Evolutionary conservation across 2,113 vertebrate species (phyloP).

Genomic region (Okapia johnstoni): DNA sequence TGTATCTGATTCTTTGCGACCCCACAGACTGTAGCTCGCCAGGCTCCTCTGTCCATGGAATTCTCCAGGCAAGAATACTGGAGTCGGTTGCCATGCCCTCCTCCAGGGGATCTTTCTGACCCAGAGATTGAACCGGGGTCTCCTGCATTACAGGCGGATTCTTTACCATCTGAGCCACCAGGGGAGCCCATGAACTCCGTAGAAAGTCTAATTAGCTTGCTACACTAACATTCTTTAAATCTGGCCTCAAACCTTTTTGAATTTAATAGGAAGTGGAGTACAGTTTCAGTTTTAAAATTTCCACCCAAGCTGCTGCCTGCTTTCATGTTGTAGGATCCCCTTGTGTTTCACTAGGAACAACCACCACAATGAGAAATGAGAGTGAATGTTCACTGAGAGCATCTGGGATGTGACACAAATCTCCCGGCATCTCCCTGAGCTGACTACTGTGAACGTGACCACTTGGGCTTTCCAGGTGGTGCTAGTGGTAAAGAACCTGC

Average conservation of each 20-base stretch:
- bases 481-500: not conserved
- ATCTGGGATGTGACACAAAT: not conserved
- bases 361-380: not conserved
- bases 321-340: no score
- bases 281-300: not conserved
- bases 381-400: not conserved
- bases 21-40: fast-evolving
- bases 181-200: not conserved
- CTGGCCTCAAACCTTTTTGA: not conserved
- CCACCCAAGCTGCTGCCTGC: not conserved
- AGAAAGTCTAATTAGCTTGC: not conserved
- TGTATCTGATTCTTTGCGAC: not conserved
- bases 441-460: not conserved
- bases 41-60: not conserved
- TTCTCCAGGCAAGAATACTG: not conserved
- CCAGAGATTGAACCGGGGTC: not conserved
- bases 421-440: not conserved
- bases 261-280: not conserved
- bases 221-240: not conserved
- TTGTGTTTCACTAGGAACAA: not conserved
- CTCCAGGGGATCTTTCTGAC: not conserved
- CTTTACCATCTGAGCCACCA: not conserved
- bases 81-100: not conserved
- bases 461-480: not conserved
- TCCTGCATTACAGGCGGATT: not conserved